phyloP scores from a whole-genome alignment of 2,797 vertebrate species.

The Ctenopoma multispine region DNA sequence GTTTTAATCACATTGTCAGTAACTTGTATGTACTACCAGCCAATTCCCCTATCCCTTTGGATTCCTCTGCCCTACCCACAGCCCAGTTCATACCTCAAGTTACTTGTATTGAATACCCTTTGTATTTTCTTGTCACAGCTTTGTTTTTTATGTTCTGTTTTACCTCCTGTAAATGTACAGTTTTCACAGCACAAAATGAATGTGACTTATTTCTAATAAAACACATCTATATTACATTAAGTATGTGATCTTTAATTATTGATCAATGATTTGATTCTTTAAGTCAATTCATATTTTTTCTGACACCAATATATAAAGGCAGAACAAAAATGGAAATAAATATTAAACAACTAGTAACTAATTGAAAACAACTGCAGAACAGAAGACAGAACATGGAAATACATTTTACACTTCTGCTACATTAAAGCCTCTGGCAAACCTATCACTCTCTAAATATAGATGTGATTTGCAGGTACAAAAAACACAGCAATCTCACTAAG shows the following conservation, averaged over 20 bases:
- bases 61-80: conserved; percentile 40
- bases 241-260: conserved; percentile 31
- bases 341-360: conserved; percentile 24
- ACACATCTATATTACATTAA: conserved; percentile 75
- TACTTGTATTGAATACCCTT: conserved; percentile 73
- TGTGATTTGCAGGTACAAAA: conserved; percentile 63
- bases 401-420: conserved; percentile 52
- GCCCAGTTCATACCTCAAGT: conserved; percentile 65
- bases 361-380: not conserved
- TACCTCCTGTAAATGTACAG: conserved; percentile 87
- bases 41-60: conserved; percentile 45
- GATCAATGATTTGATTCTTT: not conserved
- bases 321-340: conserved; percentile 36
- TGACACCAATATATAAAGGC: conserved; percentile 16
- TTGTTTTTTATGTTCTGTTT: conserved; percentile 80
- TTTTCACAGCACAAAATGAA: conserved; percentile 95
- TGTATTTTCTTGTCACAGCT: conserved; percentile 74
- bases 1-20: conserved; percentile 77
- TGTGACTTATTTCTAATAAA: conserved; percentile 96
- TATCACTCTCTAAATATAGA: conserved; percentile 75
- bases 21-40: conserved; percentile 76
- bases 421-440: conserved; percentile 59
- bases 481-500: conserved; percentile 57
- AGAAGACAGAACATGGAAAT: conserved; percentile 35
- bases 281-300: not conserved